A percentile compares a stretch with the other conserved stretches of the same genome.
phyloP scores from a whole-genome alignment of 2,888 invertebrate genomes.

The Cistogaster globosa region DNA sequence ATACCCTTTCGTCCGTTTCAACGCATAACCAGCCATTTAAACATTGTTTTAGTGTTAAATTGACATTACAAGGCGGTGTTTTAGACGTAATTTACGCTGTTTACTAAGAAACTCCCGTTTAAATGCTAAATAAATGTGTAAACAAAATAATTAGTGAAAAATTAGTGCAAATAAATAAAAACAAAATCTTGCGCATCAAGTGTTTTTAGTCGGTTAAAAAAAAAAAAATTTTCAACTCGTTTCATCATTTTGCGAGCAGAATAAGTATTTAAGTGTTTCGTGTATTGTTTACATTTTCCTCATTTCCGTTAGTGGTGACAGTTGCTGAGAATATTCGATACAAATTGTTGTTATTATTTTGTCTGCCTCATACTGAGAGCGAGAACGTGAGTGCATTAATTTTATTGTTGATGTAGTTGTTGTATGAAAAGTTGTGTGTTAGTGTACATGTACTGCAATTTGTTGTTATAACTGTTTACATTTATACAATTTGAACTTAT shows the following conservation, averaged over 20 bases:
- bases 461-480: conserved; percentile 66
- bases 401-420: conserved; percentile 33
- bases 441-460: conserved; percentile 34
- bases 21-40: conserved; percentile 68
- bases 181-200: conserved; percentile 66
- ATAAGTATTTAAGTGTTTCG: conserved; percentile 52
- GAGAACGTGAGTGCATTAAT: conserved; percentile 65
- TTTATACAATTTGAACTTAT: conserved; percentile 50
- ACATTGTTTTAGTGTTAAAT: conserved; percentile 79
- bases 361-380: conserved; percentile 39
- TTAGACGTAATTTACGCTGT: conserved; percentile 65
- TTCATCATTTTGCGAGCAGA: conserved; percentile 34
- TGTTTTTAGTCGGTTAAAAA: conserved; percentile 51
- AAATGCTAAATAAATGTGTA: conserved; percentile 31
- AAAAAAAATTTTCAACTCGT: conserved; percentile 23
- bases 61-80: conserved; percentile 81
- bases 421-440: conserved; percentile 14
- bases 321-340: conserved; percentile 65
- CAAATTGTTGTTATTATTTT: conserved; percentile 67
- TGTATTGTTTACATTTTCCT: conserved; percentile 42
- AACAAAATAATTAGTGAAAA: conserved; percentile 56
- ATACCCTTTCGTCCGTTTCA: conserved; percentile 73
- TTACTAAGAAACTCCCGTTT: conserved; percentile 39
- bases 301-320: conserved; percentile 56
- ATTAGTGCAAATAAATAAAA: conserved; percentile 59